Base-by-base conservation (phyloP, 1,140 invertebrate species). In the Neodiprion fabricii region DNA sequence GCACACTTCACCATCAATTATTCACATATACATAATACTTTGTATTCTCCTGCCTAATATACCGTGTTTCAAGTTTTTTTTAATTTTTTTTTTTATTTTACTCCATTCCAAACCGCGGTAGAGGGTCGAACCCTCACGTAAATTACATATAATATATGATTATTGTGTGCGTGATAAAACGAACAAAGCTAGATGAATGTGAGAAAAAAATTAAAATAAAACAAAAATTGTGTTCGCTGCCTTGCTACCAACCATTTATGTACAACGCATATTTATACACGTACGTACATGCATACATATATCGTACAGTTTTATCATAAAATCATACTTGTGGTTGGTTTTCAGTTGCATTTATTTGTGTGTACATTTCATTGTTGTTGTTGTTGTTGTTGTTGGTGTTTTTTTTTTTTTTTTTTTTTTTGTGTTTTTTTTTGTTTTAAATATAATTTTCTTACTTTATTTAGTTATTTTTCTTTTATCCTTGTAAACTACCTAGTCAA, bases 401-500 rank as follows among this genome's bases (percentile, higher is more conserved):
- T 21, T 65, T 50, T 10, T 70, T 49, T 74, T 68, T 61, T 75
- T 47, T 12, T 71, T 76, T 74, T 75, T 65, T n/a, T 73, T 71
- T 72, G 47, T 67, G n/a, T n/a, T n/a, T n/a, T n/a, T n/a, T n/a
- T n/a, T 71, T 28, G 12, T 76, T 61, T 17, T 66, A 73, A 49
- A 77, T 74, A 65, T 49, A 61, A 61, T 76, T 66, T 66, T 65
- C 67, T 67, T 79, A 40, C 28, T 70, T 77, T 48, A 17, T 70
- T 77, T 75, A 74, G 40, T 28, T 73, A 73, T 74, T 67, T 71
- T 67, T 23, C n/a, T 76, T 76, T n/a, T 61, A 72, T 61, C 77
- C 72, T 67, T 49, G 53, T 61, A 75, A 66, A 53, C 65, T 70
- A 70, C 78, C 83, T 86, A 88, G 83, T 83, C 77, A 77, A 82